phyloP scores from a whole-genome alignment of 2,888 invertebrate species.

The Agriopis aurantiaria region DNA sequence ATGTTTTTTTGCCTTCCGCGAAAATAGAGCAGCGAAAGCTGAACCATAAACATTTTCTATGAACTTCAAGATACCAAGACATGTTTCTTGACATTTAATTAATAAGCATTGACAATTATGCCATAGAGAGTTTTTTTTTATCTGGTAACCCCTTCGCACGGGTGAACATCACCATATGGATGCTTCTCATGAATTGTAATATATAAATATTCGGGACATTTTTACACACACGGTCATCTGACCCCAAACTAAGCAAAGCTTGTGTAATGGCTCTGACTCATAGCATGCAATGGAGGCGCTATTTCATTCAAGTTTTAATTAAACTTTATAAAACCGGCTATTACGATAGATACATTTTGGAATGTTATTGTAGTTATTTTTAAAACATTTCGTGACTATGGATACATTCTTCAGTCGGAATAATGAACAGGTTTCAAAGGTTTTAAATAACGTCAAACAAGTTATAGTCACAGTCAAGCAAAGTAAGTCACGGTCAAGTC shows the following conservation, averaged over 20 bases:
- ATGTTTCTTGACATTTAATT: background rate
- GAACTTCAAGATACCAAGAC: background rate
- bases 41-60: background rate
- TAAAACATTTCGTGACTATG: no score
- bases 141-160: no score
- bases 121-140: no score
- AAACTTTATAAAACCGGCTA: background rate
- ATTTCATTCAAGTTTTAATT: constrained; percentile 19
- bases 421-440: no score
- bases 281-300: constrained; percentile 3
- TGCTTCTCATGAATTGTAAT: constrained; percentile 32
- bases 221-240: no score
- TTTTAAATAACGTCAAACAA: no score
- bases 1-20: constrained; percentile 8
- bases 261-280: constrained; percentile 32
- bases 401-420: no score
- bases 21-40: constrained; percentile 15
- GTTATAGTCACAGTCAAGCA: no score
- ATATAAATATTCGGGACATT: no score
- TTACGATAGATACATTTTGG: background rate
- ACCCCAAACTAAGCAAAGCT: no score
- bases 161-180: constrained; percentile 19
- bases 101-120: background rate
- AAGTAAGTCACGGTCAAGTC: no score
- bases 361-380: background rate